These are phyloP conservation scores for Beris morrisii DNA, from an alignment of 2,888 invertebrate genomes.

Conservation along the genomic window DNA sequence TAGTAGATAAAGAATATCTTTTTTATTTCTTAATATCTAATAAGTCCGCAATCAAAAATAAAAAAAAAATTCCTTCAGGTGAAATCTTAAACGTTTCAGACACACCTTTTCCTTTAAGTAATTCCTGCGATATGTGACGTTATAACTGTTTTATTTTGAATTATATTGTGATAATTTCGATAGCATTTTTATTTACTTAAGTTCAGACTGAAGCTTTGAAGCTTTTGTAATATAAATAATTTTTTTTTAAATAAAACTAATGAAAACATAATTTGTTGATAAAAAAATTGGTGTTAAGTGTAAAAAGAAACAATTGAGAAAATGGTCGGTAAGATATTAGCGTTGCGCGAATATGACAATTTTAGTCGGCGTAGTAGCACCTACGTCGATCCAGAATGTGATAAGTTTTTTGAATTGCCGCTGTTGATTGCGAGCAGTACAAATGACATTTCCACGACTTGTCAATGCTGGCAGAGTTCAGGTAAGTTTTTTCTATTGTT, in stretches of 20 bases:
- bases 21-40: no score
- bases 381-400: constrained; percentile 57
- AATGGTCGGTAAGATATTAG: constrained; percentile 56
- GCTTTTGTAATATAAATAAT: constrained; percentile 2
- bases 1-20: no score
- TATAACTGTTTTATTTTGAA: no score
- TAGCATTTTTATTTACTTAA: neutral
- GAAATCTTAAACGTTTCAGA: no score
- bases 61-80: no score
- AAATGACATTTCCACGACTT: constrained; percentile 54
- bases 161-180: no score
- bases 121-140: neutral
- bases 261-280: constrained; percentile 11
- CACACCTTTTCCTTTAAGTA: constrained; percentile 10
- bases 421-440: constrained; percentile 53
- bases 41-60: no score
- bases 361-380: constrained; percentile 56
- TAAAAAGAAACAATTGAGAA: constrained; percentile 38
- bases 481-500: constrained; percentile 43
- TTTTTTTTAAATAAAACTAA: constrained; percentile 13
- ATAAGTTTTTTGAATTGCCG: constrained; percentile 55
- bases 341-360: constrained; percentile 52
- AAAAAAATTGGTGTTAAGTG: constrained; percentile 30
- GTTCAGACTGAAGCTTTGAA: neutral
- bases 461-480: constrained; percentile 55